Evolutionary conservation across 2,888 invertebrate genomes (phyloP).

Genomic region (Atethmia centrago): DNA sequence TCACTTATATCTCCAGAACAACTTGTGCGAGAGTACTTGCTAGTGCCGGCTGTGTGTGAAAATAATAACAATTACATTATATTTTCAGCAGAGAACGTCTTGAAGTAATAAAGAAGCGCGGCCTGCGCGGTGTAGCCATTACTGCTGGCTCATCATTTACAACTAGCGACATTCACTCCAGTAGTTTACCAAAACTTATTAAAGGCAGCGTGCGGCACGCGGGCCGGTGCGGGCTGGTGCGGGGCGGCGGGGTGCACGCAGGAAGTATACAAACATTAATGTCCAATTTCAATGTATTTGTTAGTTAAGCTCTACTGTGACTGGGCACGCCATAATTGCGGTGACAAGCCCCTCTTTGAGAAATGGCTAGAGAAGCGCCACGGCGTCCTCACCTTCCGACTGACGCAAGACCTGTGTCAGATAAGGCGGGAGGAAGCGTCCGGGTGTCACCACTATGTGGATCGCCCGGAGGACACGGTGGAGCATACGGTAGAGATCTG

Average conservation of each 20-base stretch:
- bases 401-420: too few species aligned
- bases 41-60: background rate
- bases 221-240: background rate
- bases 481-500: too few species aligned
- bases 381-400: too few species aligned
- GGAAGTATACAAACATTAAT: background rate
- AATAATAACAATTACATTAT: slow-evolving; percentile 16
- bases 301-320: background rate
- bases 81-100: background rate
- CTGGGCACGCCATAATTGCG: too few species aligned
- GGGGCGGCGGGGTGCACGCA: background rate
- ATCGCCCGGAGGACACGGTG: too few species aligned
- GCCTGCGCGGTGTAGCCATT: slow-evolving; percentile 12
- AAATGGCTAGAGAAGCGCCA: too few species aligned
- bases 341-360: too few species aligned
- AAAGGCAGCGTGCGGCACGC: background rate
- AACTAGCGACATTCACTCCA: slow-evolving; percentile 4
- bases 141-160: slow-evolving; percentile 24
- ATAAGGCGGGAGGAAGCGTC: too few species aligned
- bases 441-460: too few species aligned
- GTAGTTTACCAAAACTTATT: slow-evolving; percentile 4
- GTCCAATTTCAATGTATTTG: background rate
- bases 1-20: background rate
- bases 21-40: background rate
- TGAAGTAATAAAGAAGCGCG: slow-evolving; percentile 1